Base-by-base conservation (phyloP, 2,113 vertebrate species). In the Poeciliopsis turrubarensis region DNA sequence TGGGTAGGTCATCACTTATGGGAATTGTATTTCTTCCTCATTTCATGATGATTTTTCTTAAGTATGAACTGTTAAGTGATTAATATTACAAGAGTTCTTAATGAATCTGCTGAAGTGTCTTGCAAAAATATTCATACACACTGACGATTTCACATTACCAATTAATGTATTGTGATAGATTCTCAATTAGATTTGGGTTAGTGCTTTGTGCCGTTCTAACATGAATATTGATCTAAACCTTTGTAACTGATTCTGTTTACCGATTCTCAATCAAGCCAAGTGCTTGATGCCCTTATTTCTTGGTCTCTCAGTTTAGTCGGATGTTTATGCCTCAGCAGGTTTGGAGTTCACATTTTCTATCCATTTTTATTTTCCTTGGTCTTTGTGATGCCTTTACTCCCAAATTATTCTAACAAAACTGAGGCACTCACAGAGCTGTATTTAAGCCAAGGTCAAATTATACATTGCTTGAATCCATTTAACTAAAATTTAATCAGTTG, bases 1-100 rank as follows among this genome's bases (percentile, higher is more conserved):
- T 71, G 81, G 57, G 80, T 87, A 77, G 80, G 75, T 79, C 71
- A 68, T 68, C 68, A 86, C 72, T 68, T 82, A 47, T 68, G 72
- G 65, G 67, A 62, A 78, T 65, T 83, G 34, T 67, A 81, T 80
- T 90, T 83, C 79, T 85, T 72, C 62, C 86, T 90, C 89, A 87
- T 71, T 70, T 68, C 68, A 65, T 74, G 70, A 80, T 15, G 5
- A 29, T 65, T 47, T 29, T 47, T 29, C 17, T 31, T 13, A 8
- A 57, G 51, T 3, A 25, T n/a, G n/a, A 57, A 54, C 51, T 47
- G 44, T 22, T 54, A 54, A 54, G 25, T 22, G 44, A 47, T 47
- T 47, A 6, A 19, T 7, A 47, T 17, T 47, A 19, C 44, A 47
- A 47, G 14, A 5, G 5, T 19, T 19, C 5, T 19, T 19, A 19